Evolutionary conservation across 2,113 vertebrate genomes (phyloP).

Genomic region (Syngnathus typhle): DNA sequence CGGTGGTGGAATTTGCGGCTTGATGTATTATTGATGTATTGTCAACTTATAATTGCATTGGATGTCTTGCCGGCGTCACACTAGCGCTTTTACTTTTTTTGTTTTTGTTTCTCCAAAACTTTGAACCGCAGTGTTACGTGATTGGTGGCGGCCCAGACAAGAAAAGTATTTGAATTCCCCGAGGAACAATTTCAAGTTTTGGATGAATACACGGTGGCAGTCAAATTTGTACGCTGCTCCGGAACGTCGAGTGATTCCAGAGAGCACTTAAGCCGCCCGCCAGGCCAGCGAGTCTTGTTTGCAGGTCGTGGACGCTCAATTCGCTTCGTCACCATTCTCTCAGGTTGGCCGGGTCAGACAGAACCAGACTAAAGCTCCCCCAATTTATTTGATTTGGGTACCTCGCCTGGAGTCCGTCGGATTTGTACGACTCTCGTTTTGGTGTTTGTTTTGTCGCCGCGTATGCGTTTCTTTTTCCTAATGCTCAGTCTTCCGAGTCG

Average conservation of each 20-base stretch:
- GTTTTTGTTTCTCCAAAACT: too few species aligned
- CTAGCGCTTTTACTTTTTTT: too few species aligned
- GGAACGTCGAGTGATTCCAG: constrained; percentile 66
- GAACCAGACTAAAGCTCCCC: constrained; percentile 45
- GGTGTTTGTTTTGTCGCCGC: constrained; percentile 54
- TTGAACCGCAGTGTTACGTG: too few species aligned
- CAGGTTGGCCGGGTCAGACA: constrained; percentile 58
- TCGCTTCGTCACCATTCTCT: constrained; percentile 50
- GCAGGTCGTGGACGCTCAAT: constrained; percentile 58
- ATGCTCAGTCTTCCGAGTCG: constrained; percentile 47
- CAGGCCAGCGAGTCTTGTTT: constrained; percentile 55
- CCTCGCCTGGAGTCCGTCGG: constrained; percentile 59
- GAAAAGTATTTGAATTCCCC: constrained; percentile 43
- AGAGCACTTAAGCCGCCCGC: constrained; percentile 65
- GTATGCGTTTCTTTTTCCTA: constrained; percentile 19
- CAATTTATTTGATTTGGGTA: constrained; percentile 69
- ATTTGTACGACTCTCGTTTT: constrained; percentile 60
- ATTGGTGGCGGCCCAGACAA: too few species aligned
- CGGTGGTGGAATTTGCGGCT: constrained; percentile 6
- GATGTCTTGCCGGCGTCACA: background rate
- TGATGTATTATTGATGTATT: background rate
- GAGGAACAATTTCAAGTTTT: constrained; percentile 69
- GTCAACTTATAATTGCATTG: constrained; percentile 1
- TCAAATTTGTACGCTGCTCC: constrained; percentile 50
- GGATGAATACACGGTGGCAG: constrained; percentile 62